Conservation (phyloP, 2,113 vertebrate species). For the Oxyura jamaicensis region DNA sequence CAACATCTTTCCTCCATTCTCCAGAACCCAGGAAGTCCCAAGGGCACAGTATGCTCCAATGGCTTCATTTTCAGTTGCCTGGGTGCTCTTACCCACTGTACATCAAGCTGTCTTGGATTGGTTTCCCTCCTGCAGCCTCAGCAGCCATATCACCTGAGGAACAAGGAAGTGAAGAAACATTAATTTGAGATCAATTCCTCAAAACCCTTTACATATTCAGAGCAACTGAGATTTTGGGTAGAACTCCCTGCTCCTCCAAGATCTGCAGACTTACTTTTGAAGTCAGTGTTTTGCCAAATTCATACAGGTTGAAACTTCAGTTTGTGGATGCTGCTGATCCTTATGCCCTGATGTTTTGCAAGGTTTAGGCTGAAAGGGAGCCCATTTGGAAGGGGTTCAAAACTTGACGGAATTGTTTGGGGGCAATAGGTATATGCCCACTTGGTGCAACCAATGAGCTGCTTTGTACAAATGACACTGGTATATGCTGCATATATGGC, state of each 20-base stretch:
- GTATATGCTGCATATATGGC: fast-evolving
- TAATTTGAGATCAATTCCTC: neutral
- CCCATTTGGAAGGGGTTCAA: neutral
- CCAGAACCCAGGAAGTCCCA: neutral
- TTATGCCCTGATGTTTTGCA: neutral
- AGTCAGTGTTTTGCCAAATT: neutral
- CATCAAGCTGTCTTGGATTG: constrained; percentile 84
- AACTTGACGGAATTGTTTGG: neutral
- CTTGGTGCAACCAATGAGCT: neutral
- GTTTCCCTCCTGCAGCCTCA: constrained; percentile 80
- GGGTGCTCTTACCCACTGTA: constrained; percentile 86
- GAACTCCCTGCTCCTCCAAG: neutral
- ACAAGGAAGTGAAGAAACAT: neutral
- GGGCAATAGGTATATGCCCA: neutral
- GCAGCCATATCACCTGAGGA: constrained; percentile 83
- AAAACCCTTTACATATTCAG: neutral
- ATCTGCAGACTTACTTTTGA: neutral
- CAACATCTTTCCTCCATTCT: neutral
- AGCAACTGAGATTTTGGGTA: neutral
- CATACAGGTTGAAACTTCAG: neutral
- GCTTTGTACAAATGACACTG: neutral
- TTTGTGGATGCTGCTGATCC: neutral
- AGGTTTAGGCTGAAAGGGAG: neutral
- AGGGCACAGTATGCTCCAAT: neutral
- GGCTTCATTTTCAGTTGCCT: neutral